Evolutionary conservation across 2,888 invertebrate species (phyloP).

Genomic region (Sarcophaga subvicina): DNA sequence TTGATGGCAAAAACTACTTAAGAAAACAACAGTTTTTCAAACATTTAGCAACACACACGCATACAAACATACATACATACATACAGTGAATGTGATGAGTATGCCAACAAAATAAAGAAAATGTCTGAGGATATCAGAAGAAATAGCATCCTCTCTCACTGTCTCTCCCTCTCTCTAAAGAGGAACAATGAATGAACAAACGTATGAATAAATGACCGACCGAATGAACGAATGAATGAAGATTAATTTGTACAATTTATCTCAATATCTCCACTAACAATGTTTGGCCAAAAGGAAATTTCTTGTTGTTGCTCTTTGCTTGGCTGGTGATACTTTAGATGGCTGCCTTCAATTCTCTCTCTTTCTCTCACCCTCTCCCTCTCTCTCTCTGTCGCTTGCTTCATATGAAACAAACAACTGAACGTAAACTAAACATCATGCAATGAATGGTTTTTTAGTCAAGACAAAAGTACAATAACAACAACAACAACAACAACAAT

Average conservation of each 20-base stretch:
- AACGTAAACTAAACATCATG: conserved; percentile 41
- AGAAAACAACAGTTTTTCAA: background rate
- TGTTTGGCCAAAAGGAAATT: conserved; percentile 25
- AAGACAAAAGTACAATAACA: conserved; percentile 38
- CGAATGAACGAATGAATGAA: conserved; percentile 57
- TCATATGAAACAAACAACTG: conserved; percentile 29
- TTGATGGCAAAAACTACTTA: background rate
- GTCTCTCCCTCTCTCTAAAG: too few relatives aligned
- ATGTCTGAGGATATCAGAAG: background rate
- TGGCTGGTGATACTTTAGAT: background rate
- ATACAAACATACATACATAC: background rate
- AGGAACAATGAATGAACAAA: too few relatives aligned
- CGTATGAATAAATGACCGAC: conserved; percentile 5
- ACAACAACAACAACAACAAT: background rate
- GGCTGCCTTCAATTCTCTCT: background rate
- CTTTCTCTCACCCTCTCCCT: background rate
- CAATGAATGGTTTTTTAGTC: conserved; percentile 53
- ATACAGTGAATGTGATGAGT: background rate
- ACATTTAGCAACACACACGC: background rate
- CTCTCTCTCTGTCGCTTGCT: background rate
- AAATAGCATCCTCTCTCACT: background rate
- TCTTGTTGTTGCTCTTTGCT: background rate
- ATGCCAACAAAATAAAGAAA: background rate
- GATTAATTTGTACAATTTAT: conserved; percentile 67
- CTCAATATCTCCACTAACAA: conserved; percentile 54